Conservation (phyloP, 2,113 vertebrate species). For the Dipodomys stephensi region DNA sequence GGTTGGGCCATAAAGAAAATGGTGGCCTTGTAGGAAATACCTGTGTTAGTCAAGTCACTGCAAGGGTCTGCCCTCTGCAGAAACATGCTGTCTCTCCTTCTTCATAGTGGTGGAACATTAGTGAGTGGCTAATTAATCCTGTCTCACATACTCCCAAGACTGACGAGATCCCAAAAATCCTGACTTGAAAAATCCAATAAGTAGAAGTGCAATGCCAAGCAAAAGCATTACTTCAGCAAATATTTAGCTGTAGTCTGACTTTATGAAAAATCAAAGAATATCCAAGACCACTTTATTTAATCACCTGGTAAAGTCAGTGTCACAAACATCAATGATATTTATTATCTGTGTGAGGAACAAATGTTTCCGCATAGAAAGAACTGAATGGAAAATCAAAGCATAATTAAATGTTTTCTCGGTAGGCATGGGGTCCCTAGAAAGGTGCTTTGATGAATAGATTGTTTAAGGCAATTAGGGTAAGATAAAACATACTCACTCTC, state of each 20-base stretch:
- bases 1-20: background rate
- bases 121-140: background rate
- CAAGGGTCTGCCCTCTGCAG: background rate
- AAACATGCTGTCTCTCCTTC: background rate
- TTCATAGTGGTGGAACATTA: background rate
- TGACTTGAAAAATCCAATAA: background rate
- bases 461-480: conserved; percentile 19
- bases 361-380: conserved; percentile 30
- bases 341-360: conserved; percentile 31
- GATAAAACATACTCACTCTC: background rate
- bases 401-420: conserved; percentile 56
- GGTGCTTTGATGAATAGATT: conserved; percentile 24
- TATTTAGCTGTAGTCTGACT: background rate
- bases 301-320: conserved; percentile 53
- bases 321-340: conserved; percentile 48
- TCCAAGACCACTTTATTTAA: conserved; percentile 60
- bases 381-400: conserved; percentile 65
- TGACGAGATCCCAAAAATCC: background rate
- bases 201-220: background rate
- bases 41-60: background rate
- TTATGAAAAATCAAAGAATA: conserved; percentile 61
- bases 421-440: conserved; percentile 3
- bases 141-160: background rate
- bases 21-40: background rate
- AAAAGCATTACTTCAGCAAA: background rate